Percentiles rank a stretch among this genome's conserved stretches.
phyloP scores from a whole-genome alignment of 2,797 vertebrate species.

The Pangasius djambal region DNA sequence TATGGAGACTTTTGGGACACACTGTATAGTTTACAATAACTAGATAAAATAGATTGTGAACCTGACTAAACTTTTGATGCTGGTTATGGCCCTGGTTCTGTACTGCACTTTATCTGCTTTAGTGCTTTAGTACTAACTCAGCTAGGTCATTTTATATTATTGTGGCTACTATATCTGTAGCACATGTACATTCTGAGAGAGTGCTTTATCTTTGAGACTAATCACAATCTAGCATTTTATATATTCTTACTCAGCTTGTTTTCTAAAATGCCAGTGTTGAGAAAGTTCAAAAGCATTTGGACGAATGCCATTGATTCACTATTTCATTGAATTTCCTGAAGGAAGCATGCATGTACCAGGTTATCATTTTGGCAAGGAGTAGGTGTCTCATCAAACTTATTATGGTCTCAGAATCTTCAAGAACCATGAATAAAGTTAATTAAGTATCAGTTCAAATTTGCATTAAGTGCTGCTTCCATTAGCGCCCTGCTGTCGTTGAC shows the following conservation, averaged over 20 bases:
- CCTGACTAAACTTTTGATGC: background rate
- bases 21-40: background rate
- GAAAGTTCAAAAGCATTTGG: background rate
- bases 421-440: slow-evolving; percentile 14
- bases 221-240: background rate
- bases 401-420: background rate
- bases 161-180: background rate
- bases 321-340: slow-evolving; percentile 5
- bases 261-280: background rate
- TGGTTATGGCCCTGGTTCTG: background rate
- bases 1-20: too few species aligned
- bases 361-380: background rate
- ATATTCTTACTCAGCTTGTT: background rate
- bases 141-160: background rate
- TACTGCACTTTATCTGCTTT: background rate
- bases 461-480: slow-evolving; percentile 32
- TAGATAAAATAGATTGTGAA: background rate
- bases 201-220: background rate
- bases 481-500: slow-evolving; percentile 16
- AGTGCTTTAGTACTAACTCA: background rate
- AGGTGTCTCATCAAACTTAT: slow-evolving; percentile 3
- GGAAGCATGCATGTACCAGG: background rate
- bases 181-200: background rate
- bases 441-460: slow-evolving; percentile 24
- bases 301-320: background rate